phyloP scores from a whole-genome alignment of 2,797 vertebrate genomes.

The Artibeus jamaicensis region DNA sequence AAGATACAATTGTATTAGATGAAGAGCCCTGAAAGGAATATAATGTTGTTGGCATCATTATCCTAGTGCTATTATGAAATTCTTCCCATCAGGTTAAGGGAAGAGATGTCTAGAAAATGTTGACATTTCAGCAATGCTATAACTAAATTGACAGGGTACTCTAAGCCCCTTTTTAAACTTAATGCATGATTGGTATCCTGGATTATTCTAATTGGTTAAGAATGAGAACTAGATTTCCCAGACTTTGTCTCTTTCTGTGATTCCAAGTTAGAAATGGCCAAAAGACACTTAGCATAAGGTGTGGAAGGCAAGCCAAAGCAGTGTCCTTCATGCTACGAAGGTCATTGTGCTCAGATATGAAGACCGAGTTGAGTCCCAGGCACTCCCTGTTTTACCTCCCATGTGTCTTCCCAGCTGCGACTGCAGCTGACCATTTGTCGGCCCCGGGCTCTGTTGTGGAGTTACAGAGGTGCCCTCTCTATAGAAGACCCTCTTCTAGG shows the following conservation, averaged over 20 bases:
- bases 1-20: neutral
- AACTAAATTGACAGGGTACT: neutral
- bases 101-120: neutral
- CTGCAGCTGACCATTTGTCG: neutral
- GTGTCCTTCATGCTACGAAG: neutral
- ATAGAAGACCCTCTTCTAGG: neutral
- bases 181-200: neutral
- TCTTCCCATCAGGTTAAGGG: neutral
- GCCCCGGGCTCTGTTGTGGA: neutral
- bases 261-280: neutral
- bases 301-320: neutral
- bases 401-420: neutral
- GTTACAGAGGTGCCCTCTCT: neutral
- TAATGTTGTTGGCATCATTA: constrained; percentile 19
- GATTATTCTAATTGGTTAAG: neutral
- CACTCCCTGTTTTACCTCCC: neutral
- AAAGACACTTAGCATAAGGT: neutral
- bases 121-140: neutral
- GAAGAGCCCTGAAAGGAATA: neutral
- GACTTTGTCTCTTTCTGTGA: neutral
- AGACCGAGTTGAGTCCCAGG: neutral
- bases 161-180: neutral
- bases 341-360: neutral
- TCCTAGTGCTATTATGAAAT: neutral
- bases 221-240: neutral